Conservation (phyloP, 1,140 invertebrate genomes). For the Neodiprion virginianus region DNA sequence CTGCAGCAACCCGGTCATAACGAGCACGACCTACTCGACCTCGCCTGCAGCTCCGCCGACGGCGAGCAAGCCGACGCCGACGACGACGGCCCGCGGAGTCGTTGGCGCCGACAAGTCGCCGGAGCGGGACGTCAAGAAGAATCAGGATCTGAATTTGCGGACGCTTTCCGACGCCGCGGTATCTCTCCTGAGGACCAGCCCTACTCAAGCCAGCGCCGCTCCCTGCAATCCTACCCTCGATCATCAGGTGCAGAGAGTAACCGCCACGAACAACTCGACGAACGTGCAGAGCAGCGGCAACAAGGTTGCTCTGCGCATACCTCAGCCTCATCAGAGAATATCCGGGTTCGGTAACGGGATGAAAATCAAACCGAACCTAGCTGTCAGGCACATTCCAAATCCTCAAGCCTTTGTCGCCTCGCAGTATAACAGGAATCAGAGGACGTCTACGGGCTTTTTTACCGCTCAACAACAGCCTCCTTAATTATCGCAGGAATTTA, state of each 20-base stretch:
- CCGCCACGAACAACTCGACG: slow-evolving; percentile 10
- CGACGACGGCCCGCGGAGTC: not conserved
- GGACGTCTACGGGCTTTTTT: slow-evolving; percentile 22
- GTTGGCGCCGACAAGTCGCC: not conserved
- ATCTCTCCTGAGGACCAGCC: slow-evolving; percentile 41
- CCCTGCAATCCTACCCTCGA: not conserved
- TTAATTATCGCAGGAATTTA: no score
- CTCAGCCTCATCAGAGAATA: slow-evolving; percentile 52
- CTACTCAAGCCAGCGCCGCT: slow-evolving; percentile 11
- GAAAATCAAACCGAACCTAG: slow-evolving; percentile 54
- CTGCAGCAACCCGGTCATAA: slow-evolving; percentile 4
- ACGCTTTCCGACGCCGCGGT: slow-evolving; percentile 52
- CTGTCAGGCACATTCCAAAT: slow-evolving; percentile 54
- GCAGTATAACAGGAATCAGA: slow-evolving; percentile 52
- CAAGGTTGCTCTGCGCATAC: slow-evolving; percentile 52
- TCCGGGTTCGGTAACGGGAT: slow-evolving; percentile 51
- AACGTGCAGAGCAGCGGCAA: slow-evolving; percentile 13
- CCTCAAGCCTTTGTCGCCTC: slow-evolving; percentile 55
- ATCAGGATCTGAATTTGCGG: slow-evolving; percentile 44
- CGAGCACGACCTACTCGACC: not conserved
- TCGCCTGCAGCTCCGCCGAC: not conserved
- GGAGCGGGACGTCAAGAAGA: slow-evolving; percentile 36
- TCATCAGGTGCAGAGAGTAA: not conserved
- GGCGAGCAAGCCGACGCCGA: not conserved
- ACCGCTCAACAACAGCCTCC: no score